Evolutionary conservation across 53 echinoderm and acorn worm species (phyloP).

Genomic region (Zoroaster sp.): DNA sequence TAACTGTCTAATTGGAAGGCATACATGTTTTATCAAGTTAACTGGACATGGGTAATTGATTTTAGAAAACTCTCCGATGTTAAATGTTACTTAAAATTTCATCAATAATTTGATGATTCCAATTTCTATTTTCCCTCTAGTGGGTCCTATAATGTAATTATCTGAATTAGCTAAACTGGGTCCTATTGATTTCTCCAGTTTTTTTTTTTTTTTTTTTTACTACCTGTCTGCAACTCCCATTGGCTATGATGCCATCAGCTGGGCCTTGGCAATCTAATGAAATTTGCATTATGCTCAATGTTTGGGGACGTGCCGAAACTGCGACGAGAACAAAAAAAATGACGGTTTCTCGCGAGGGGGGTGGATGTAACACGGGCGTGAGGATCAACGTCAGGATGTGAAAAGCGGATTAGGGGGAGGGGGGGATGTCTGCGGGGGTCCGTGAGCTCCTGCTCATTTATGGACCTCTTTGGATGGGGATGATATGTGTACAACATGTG

Average conservation of each 20-base stretch:
- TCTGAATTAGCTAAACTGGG: background rate
- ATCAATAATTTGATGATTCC: background rate
- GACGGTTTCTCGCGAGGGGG: background rate
- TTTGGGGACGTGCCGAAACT: no score
- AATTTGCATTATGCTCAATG: conserved; percentile 31
- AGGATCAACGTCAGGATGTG: background rate
- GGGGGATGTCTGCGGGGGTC: background rate
- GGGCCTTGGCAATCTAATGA: conserved; percentile 28
- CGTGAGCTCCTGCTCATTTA: background rate
- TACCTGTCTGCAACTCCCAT: no score
- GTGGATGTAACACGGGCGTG: background rate
- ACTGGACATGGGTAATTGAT: background rate
- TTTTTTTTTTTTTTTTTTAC: no score
- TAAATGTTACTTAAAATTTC: background rate
- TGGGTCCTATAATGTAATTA: background rate
- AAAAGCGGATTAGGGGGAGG: background rate
- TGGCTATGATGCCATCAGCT: background rate
- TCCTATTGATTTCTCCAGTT: no score
- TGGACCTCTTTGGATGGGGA: background rate
- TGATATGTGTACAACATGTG: no score
- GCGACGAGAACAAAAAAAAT: background rate
- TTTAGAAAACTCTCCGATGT: background rate
- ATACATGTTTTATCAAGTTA: background rate
- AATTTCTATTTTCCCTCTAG: background rate
- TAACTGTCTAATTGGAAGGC: background rate